Base-by-base conservation (phyloP, 2,797 vertebrate genomes). In the Lagorchestes hirsutus region DNA sequence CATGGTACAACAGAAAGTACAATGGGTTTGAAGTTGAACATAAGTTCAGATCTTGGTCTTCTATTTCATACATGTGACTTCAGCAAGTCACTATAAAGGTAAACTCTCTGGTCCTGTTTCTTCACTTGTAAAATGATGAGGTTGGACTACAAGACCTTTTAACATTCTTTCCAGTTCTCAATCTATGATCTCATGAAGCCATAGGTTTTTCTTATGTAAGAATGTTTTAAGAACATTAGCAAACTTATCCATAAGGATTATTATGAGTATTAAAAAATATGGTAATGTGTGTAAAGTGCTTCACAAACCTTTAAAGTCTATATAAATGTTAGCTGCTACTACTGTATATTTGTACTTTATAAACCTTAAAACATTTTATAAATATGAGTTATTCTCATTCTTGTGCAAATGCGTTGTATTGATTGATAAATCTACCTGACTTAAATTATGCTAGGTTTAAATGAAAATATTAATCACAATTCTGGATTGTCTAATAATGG, bases 401-500 rank as follows among this genome's bases (percentile, higher is more conserved):
- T 62, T 31, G 62, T 67, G 5, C 12, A 67, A 67, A n/a, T n/a
- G 34, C 62, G 14, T 67, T n/a, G 1, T 67, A 14, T 62, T 62
- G 31, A 13, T 62, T 3, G 34, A 62, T 62, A 62, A 62, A 67
- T 67, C 14, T 62, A 34, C 31, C 12, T 67, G 62, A 67, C 11
- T 92, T 27, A 54, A 95, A 90, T 96, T 96, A 67, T 94, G 90
- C 55, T 96, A 57, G 12, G 54, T 96, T 91, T 59, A 91, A 14
- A 57, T 92, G 91, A 94, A 93, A 57, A 40, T 94, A 96, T 93
- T 94, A 92, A 96, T 27, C 55, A 92, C 57, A 92, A 93, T 94
- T 95, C 62, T 93, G n/a, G 91, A 94, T 95, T 14, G 95, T 52
- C n/a, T 94, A 90, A 93, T 93, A 95, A 62, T 94, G 34, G 93